Evolutionary conservation across 2,888 invertebrate genomes (phyloP), one percentile per base, ranked within the genome.

Genomic region (Phasia obesa): DNA sequence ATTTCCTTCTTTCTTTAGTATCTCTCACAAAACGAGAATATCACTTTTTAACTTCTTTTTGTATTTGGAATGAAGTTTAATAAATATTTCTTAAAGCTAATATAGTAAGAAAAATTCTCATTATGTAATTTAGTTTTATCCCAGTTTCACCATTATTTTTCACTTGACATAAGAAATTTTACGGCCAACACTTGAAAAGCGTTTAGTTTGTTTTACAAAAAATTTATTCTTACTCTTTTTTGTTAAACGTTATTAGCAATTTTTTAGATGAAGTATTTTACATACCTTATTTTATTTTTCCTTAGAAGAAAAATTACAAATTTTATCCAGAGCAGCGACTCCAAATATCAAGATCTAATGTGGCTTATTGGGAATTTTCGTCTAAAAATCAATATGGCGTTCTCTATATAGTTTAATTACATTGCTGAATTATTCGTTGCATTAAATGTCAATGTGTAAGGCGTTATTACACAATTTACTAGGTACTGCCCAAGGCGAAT

Each of bases 331-430:
- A 49, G 38, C 77, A 51, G 25, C 49, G 67, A 79, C 55, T 49
- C 65, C 35, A 62, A 67, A 53, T 70, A 47, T 65, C 25, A 78
- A 71, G 75, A 73, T 49, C 69, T 74, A 77, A 57, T 78, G 75
- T 70, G 81, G 76, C 73, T 80, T 62, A 55, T 74, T 82, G 74
- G 84, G 67, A 84, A 75, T 77, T 85, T 84, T 85, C 65, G 64
- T 80, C 73, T 77, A 62, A 80, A 67, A 84, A 83, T 84, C 84
- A 85, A 85, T 85, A 84, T 86, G 84, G 85, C 84, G 83, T 70
- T 60, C 47, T 76, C 49, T 83, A 76, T 78, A 70, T 67, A 55
- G 9, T 65, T 60, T 60, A 21, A 0, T n/a, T 1, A 13, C 9
- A 15, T 27, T 69, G 60, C 76, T 77, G 76, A 84, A 77, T 75